A percentile compares a stretch with the other conserved stretches of the same genome.
These are phyloP conservation scores for Protobothrops mucrosquamatus DNA, from an alignment of 2,113 vertebrate genomes.

Conservation along the genomic window DNA sequence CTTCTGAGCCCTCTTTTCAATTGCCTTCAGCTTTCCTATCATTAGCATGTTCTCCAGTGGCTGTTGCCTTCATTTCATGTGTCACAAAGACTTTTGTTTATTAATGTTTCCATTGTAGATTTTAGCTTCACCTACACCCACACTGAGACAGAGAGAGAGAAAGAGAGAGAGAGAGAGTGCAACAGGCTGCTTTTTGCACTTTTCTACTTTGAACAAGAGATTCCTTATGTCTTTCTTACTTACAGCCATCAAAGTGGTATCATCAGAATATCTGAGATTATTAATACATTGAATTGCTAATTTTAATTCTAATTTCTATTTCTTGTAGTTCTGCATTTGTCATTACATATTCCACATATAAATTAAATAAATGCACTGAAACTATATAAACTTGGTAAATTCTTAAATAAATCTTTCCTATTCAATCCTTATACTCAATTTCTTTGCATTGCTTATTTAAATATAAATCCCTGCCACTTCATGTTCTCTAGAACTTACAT, in stretches of 20 bases:
- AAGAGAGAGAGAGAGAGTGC: background rate
- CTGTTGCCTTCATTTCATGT: background rate
- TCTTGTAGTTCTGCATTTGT: background rate
- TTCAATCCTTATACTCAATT: background rate
- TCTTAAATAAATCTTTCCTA: background rate
- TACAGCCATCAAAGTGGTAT: background rate
- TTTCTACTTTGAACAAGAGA: background rate
- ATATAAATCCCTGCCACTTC: background rate
- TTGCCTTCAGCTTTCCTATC: background rate
- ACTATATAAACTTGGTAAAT: background rate
- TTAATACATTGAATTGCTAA: background rate
- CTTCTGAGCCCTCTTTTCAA: background rate
- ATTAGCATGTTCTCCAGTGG: background rate
- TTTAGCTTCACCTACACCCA: background rate
- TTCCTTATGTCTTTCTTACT: background rate
- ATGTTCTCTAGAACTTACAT: background rate
- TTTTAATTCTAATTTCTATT: background rate
- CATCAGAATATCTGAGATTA: background rate
- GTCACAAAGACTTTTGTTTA: background rate
- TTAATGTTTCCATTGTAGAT: background rate
- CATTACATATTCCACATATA: background rate
- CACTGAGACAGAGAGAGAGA: no score
- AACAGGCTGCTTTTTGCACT: background rate
- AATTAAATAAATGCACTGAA: background rate
- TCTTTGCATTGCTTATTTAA: background rate